Conservation (phyloP, 2,113 vertebrate genomes). For the Apteryx mantelli region DNA sequence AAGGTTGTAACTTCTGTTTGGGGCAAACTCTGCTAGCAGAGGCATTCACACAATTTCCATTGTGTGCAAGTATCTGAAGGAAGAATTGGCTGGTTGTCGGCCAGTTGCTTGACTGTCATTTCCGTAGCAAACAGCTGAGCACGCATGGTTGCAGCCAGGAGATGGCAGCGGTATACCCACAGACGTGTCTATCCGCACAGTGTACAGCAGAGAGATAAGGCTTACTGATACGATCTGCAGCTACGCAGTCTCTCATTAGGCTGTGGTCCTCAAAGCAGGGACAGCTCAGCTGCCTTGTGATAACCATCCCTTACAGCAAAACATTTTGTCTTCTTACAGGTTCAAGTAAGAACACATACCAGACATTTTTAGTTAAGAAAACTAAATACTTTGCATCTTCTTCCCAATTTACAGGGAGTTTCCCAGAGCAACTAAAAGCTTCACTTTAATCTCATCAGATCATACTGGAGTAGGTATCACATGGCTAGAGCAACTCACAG, state of each 20-base stretch:
- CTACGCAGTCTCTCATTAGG: neutral
- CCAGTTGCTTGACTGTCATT: neutral
- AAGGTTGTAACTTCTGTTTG: neutral
- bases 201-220: no score
- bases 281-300: neutral
- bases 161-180: neutral
- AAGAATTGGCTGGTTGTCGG: neutral
- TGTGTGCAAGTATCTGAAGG: neutral
- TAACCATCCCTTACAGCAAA: neutral
- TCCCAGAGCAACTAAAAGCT: neutral
- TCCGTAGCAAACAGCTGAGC: neutral
- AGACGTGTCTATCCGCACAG: neutral
- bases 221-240: neutral
- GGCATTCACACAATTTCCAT: neutral
- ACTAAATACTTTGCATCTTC: neutral
- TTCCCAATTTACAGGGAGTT: neutral
- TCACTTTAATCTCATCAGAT: neutral
- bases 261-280: neutral
- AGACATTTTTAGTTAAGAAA: neutral
- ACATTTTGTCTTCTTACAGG: neutral
- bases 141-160: neutral
- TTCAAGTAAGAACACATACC: neutral
- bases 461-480: neutral
- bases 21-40: neutral
- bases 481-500: neutral